A percentile compares a stretch with the other conserved stretches of the same genome.
Conservation (phyloP, 2,888 invertebrate species). For the Drosophila melanosoma region DNA sequence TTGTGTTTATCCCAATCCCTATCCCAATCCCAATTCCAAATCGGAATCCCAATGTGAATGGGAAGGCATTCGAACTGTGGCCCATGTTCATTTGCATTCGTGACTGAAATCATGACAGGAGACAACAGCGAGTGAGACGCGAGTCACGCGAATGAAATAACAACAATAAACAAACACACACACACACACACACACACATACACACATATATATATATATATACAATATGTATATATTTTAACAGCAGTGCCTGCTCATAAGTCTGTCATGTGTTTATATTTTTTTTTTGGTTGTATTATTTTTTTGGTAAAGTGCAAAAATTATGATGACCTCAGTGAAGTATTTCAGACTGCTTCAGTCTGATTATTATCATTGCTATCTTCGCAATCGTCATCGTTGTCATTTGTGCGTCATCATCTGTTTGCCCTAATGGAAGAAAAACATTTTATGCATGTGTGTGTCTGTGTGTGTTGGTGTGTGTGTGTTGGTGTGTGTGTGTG, state of each 20-base stretch:
- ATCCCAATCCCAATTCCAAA: conserved; percentile 4
- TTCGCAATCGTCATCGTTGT: conserved; percentile 11
- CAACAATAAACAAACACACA: conserved; percentile 3
- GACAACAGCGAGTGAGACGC: conserved; percentile 53
- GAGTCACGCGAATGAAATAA: conserved; percentile 70
- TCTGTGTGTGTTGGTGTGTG: neutral
- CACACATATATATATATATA: too few relatives aligned
- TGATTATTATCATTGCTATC: conserved; percentile 27
- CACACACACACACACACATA: neutral
- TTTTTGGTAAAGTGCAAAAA: conserved; percentile 14
- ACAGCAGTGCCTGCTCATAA: conserved; percentile 45
- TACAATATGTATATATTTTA: conserved; percentile 30
- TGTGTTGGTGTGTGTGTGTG: neutral
- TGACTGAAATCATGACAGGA: conserved; percentile 71
- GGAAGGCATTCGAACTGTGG: neutral
- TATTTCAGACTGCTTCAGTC: conserved; percentile 31
- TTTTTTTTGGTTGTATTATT: neutral
- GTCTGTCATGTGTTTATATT: conserved; percentile 52
- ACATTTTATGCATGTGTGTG: conserved; percentile 64
- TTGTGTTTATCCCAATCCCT: conserved; percentile 21
- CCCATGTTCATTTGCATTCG: conserved; percentile 75
- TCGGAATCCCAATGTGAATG: conserved; percentile 6
- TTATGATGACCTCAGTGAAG: conserved; percentile 51
- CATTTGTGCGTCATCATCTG: conserved; percentile 56
- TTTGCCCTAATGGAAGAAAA: conserved; percentile 75